Percentiles rank a stretch among this genome's conserved stretches.
phyloP scores from a whole-genome alignment of 2,797 vertebrate genomes.

The Anisognathus igniventris region DNA sequence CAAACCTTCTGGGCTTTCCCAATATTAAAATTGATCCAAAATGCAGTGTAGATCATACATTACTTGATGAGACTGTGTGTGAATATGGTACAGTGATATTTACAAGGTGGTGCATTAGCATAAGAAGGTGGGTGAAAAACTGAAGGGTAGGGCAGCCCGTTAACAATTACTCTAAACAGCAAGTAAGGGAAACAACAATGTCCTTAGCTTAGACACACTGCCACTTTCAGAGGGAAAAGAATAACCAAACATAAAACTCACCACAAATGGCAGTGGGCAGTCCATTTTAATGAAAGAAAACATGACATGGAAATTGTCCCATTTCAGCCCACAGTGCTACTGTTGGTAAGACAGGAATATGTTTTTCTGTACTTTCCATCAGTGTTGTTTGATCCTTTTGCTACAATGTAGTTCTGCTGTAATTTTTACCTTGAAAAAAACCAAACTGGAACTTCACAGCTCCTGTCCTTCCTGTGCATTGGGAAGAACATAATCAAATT shows the following conservation, averaged over 20 bases:
- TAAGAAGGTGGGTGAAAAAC: background rate
- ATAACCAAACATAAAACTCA: background rate
- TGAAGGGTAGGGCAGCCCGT: background rate
- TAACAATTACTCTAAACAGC: background rate
- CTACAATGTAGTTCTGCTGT: background rate
- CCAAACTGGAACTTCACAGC: background rate
- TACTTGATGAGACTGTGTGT: background rate
- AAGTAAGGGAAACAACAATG: background rate
- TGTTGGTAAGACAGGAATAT: background rate
- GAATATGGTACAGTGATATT: background rate
- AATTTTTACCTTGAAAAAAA: background rate
- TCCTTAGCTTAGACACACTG: background rate
- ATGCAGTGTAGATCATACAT: background rate
- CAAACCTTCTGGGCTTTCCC: conserved; percentile 16
- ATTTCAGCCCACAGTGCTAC: background rate
- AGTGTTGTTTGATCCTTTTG: conserved; percentile 38
- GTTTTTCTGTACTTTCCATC: conserved; percentile 12
- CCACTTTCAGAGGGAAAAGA: background rate
- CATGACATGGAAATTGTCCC: background rate
- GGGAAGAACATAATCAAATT: background rate
- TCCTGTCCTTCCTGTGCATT: background rate
- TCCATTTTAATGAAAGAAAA: background rate
- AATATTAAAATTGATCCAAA: conserved; percentile 43
- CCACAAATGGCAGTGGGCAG: background rate
- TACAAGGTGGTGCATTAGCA: background rate